Conservation (phyloP, 2,113 vertebrate genomes). For the Sorex araneus region DNA sequence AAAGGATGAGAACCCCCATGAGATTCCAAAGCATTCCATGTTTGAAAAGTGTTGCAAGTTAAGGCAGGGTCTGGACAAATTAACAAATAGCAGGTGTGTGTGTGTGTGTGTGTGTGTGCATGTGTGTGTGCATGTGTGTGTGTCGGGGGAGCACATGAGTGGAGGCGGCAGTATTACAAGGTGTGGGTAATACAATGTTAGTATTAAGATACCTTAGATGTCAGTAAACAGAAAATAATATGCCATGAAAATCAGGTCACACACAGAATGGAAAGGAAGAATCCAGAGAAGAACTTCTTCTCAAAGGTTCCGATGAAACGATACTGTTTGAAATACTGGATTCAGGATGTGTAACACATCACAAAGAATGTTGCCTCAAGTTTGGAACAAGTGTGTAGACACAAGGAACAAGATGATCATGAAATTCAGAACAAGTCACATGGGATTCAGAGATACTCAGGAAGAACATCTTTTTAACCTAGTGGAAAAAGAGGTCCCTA, state of each 20-base stretch:
- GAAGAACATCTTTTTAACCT: not conserved
- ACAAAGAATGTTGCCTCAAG: no score
- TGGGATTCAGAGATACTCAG: not conserved
- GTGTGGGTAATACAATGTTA: not conserved
- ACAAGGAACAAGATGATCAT: not conserved
- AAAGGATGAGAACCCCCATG: not conserved
- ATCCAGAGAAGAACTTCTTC: not conserved
- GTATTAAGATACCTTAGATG: not conserved
- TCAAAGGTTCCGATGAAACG: not conserved
- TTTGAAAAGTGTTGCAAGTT: not conserved
- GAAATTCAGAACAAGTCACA: not conserved
- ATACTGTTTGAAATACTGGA: not conserved
- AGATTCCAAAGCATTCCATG: not conserved
- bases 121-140: no score
- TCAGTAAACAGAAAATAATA: not conserved
- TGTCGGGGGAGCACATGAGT: no score
- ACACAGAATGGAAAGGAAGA: not conserved
- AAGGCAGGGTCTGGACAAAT: not conserved
- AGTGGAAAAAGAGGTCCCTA: not conserved
- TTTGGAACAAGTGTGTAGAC: not conserved
- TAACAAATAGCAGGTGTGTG: not conserved
- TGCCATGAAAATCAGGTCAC: not conserved
- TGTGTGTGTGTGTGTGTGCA: no score
- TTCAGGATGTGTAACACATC: accelerated
- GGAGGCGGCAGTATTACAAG: not conserved